Base-by-base conservation (phyloP, 2,797 vertebrate species). In the Rhinichthys osculus region DNA sequence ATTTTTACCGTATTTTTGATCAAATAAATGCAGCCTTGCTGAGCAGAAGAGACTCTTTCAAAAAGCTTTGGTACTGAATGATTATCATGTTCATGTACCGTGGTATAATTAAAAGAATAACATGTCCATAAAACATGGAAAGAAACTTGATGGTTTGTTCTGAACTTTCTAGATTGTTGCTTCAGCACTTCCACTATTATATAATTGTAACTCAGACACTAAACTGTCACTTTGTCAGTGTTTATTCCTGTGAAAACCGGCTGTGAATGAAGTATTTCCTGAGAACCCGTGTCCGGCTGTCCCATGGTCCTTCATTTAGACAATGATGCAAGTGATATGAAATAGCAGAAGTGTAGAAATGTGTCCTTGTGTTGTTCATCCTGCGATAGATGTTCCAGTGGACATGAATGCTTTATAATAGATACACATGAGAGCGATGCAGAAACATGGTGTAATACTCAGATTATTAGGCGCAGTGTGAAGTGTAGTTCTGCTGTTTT, bases 321-420 rank as follows among this genome's bases (percentile, higher is more conserved):
- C 54, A 42, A 62, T 62, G 76, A 78, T 78, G 76, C 76, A 62
- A 78, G 76, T 42, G 54, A 78, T 40, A 19, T 42, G 76, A 62
- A 78, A 78, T 11, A 27, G 8, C 4, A 27, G 74, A 57, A 76
- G 73, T 35, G 44, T 33, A 38, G 33, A 77, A n/a, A 38, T 21
- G 19, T 57, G 73, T 40, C 30, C 14, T 17, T 17, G 71, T 44
- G 42, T 73, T 73, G 71, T 17, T 70, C 6, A 27, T 27, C 71
- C 71, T 5, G 71, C 4, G 4, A 33, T 50, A 21, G 8, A 33
- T 50, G 27, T 74, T 10, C 50, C 71, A 50, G 72, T 50, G 47
- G 21, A 57, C 17, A 42, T 40, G 5, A 52, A 1, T 1, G 47
- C 47, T 76, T 52, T 76, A 52, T 21, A 6, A 52, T 21, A 57